Conservation (phyloP, 1,140 invertebrate genomes). For the Conus betulinus region DNA sequence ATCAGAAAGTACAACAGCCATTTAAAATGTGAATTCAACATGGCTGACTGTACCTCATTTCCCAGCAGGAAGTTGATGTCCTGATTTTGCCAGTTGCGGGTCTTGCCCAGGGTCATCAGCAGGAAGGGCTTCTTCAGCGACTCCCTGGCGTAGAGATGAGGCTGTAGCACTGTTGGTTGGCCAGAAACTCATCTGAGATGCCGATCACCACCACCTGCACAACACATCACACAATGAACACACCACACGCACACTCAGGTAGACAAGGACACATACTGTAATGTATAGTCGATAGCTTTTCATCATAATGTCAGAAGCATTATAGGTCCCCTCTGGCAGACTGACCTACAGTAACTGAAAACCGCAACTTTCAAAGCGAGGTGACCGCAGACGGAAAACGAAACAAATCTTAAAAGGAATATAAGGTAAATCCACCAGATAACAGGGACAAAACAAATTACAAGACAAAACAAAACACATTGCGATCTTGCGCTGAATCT, state of each 20-base stretch:
- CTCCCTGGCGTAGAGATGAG: conserved; percentile 63
- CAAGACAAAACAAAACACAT: too few species aligned
- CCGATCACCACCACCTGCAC: conserved; percentile 64
- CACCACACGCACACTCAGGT: neutral
- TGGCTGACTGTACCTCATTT: conserved; percentile 45
- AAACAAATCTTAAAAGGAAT: too few species aligned
- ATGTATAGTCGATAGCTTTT: neutral
- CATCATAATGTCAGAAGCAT: neutral
- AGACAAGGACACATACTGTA: neutral
- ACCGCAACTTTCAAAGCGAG: too few species aligned
- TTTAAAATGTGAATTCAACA: too few species aligned
- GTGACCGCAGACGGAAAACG: too few species aligned
- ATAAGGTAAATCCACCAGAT: too few species aligned
- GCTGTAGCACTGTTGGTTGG: conserved; percentile 52
- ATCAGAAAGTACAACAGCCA: too few species aligned
- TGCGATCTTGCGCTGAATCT: too few species aligned
- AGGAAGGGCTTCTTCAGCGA: conserved; percentile 67
- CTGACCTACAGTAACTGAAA: too few species aligned
- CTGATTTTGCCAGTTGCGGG: conserved; percentile 63
- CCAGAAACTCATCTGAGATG: conserved; percentile 68
- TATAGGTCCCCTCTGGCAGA: neutral
- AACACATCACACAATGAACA: too few species aligned
- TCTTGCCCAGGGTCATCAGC: conserved; percentile 62
- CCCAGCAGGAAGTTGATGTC: conserved; percentile 54
- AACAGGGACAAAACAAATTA: too few species aligned